Evolutionary conservation across 1,140 invertebrate species (phyloP).

Genomic region (Pseudomyrmex sp.): DNA sequence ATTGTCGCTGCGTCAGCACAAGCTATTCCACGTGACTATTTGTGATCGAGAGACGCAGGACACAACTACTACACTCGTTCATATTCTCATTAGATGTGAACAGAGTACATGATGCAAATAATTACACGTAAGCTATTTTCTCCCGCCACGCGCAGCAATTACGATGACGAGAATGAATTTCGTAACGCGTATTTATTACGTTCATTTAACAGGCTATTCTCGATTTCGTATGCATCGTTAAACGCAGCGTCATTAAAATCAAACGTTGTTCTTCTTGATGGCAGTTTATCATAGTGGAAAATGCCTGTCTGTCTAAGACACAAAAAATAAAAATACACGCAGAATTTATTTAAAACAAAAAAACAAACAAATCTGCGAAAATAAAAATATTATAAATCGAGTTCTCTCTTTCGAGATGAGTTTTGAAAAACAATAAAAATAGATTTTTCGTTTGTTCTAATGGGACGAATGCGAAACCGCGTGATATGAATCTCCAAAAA

Average conservation of each 20-base stretch:
- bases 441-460: not conserved
- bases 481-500: not conserved
- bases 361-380: not conserved
- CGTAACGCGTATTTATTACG: constrained; percentile 15
- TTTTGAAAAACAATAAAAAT: no score
- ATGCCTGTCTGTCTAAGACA: no score
- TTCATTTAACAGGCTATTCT: not conserved
- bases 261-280: not conserved
- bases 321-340: no score
- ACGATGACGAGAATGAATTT: constrained; percentile 10
- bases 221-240: constrained; percentile 1
- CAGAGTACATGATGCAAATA: constrained; percentile 4
- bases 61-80: not conserved
- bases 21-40: constrained; percentile 9
- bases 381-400: not conserved
- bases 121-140: constrained; percentile 13
- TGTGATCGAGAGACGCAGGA: not conserved
- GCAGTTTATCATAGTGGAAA: not conserved
- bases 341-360: no score
- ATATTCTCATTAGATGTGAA: constrained; percentile 29
- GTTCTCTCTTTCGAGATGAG: no score
- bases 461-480: not conserved
- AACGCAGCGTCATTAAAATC: no score
- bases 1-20: constrained; percentile 28
- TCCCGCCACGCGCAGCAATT: not conserved